Evolutionary conservation across 2,888 invertebrate genomes (phyloP).

Genomic region (Clepsis dumicolana): DNA sequence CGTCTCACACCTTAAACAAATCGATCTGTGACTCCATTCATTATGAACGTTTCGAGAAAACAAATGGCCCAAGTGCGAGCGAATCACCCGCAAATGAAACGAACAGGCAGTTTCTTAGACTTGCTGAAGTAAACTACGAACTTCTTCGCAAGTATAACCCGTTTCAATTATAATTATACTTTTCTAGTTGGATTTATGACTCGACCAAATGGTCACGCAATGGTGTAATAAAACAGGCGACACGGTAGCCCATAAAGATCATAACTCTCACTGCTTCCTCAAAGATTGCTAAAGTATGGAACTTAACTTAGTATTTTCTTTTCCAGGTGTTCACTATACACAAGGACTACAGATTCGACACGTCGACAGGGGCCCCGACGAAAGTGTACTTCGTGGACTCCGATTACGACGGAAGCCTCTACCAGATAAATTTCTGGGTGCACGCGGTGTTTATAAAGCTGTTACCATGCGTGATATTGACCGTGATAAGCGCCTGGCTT

Average conservation of each 20-base stretch:
- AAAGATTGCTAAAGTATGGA: background rate
- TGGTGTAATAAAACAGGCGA: background rate
- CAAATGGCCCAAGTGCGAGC: constrained; percentile 2
- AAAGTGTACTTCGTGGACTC: constrained; percentile 84
- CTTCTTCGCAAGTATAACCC: background rate
- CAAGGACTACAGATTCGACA: constrained; percentile 59
- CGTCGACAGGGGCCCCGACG: constrained; percentile 54
- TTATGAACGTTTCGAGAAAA: constrained; percentile 17
- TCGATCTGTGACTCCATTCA: constrained; percentile 54
- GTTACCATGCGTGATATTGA: constrained; percentile 92
- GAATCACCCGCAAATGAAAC: background rate
- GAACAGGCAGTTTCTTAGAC: background rate
- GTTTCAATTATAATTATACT: background rate
- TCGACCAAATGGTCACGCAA: constrained; percentile 10
- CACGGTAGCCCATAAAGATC: constrained; percentile 25
- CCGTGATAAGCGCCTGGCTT: constrained; percentile 90
- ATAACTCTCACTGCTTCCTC: background rate
- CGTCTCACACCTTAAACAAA: constrained; percentile 62
- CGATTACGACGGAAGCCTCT: constrained; percentile 86
- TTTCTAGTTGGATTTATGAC: background rate
- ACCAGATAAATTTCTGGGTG: constrained; percentile 92
- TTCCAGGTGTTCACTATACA: constrained; percentile 81
- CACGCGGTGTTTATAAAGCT: constrained; percentile 93
- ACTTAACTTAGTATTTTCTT: constrained; percentile 23
- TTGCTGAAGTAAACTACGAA: background rate